Evolutionary conservation across 2,797 vertebrate species (phyloP).

Genomic region (Rhabdophis nuchalis): DNA sequence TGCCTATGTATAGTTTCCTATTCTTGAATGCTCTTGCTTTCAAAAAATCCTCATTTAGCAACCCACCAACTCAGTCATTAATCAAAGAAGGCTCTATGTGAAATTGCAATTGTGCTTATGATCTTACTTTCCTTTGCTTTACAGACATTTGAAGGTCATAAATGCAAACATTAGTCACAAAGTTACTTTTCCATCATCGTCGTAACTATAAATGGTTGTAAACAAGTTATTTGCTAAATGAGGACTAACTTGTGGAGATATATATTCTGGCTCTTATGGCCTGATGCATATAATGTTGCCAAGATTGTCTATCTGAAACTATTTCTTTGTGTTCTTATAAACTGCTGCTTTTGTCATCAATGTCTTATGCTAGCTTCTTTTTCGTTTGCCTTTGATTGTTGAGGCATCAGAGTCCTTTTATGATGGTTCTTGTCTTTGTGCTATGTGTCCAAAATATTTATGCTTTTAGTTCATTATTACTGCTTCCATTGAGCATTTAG

Average conservation of each 20-base stretch:
- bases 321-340: neutral
- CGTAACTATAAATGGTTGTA: neutral
- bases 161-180: neutral
- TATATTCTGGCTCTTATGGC: neutral
- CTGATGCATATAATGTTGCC: neutral
- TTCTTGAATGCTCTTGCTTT: neutral
- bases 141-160: neutral
- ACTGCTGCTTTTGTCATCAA: neutral
- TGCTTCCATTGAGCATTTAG: neutral
- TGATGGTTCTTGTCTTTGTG: neutral
- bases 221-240: neutral
- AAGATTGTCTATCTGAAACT: neutral
- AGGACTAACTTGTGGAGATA: neutral
- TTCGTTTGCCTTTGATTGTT: neutral
- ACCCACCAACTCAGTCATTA: neutral
- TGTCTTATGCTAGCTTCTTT: neutral
- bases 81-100: neutral
- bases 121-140: neutral
- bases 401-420: neutral
- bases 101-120: neutral
- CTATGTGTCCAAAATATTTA: neutral
- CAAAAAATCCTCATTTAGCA: neutral
- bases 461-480: neutral
- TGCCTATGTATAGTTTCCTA: neutral
- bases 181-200: neutral